phyloP scores from a whole-genome alignment of 2,797 vertebrate species.

The Apogon hyalosoma region DNA sequence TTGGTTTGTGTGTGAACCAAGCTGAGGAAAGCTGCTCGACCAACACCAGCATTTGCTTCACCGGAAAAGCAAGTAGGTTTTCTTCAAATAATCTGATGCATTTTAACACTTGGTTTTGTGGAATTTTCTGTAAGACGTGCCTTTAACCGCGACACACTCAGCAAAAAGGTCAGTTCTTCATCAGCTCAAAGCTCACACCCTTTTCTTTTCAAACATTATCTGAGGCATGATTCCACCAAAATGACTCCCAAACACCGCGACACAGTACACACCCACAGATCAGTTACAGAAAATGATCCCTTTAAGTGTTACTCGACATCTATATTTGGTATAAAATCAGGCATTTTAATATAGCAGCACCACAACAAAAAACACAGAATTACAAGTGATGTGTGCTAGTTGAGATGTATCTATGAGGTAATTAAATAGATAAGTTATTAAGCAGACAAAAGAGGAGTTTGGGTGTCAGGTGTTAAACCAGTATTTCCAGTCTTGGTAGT shows the following conservation, averaged over 20 bases:
- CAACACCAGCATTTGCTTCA: conserved; percentile 62
- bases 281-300: not conserved
- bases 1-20: not conserved
- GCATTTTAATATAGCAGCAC: not conserved
- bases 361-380: not conserved
- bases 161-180: conserved; percentile 16
- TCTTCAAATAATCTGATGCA: not conserved
- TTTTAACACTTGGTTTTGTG: no score
- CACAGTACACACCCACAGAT: not conserved
- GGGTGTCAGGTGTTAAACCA: not conserved
- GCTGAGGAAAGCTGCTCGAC: rapidly evolving
- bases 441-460: not conserved
- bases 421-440: not conserved
- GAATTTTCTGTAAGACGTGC: no score
- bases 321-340: not conserved
- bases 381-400: not conserved
- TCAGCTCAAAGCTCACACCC: not conserved
- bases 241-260: conserved; percentile 1
- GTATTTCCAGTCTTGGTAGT: not conserved
- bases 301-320: not conserved
- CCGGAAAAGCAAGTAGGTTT: conserved; percentile 49
- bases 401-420: not conserved
- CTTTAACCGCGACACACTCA: no score
- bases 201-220: not conserved
- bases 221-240: not conserved